Evolutionary conservation across 1,140 invertebrate genomes (phyloP), one percentile per base, ranked within the genome.

Genomic region (Laodelphax striatellus): DNA sequence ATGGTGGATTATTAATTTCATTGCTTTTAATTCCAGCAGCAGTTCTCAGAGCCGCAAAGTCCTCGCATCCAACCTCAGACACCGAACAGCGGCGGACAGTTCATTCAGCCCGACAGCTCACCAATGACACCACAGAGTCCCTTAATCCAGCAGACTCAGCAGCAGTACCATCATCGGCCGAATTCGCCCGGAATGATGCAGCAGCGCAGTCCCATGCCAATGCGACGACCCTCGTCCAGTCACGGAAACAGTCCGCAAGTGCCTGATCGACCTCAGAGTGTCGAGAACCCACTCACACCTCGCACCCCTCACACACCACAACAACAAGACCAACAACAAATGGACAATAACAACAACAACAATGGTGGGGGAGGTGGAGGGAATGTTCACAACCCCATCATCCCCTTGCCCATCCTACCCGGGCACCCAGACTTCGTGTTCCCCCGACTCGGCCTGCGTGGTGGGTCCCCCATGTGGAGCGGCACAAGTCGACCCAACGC

Each of bases 391-490:
- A 79, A 79, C 67, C 73, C 76, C 62, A 65, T 74, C 58, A 79
- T 77, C 66, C 77, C 79, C 2, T 69, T 81, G 28, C 80, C 79
- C 3, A 68, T 76, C 13, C 72, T 75, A 8, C 63, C 64, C 10
- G 66, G 62, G 17, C 43, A 61, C 13, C 46, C 63, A n/a, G 3
- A 69, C 71, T 61, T 79, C 79, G 76, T 76, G 14, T 83, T 80
- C 67, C 75, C 79, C 56, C 82, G 81, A 65, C 70, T 85, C 1
- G 87, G 84, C 5, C 72, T 89, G 1, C 73, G 80, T 63, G 87
- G 87, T 10, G 87, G 87, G 2, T 81, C 83, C 0, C 86, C 86
- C 0, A 85, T 87, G 77, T 87, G 84, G 82, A 67, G 65, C 54
- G 56, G 57, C 17, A 38, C 34, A 5, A 54, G 57, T 53, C 76